Conservation (phyloP, 2,113 vertebrate genomes). For the Circaetus gallicus region DNA sequence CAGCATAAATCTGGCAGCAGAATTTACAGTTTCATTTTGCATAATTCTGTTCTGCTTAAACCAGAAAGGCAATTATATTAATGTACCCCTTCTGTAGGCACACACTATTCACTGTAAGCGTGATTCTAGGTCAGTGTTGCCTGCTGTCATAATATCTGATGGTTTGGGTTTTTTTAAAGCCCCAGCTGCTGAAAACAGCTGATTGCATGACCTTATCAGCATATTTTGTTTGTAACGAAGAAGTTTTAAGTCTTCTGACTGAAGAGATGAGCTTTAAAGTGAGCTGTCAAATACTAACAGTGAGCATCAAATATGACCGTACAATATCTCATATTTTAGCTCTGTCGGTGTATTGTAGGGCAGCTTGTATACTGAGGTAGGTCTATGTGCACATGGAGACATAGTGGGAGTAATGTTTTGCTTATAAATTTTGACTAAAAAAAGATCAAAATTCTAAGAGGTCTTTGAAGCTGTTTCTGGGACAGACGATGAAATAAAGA, state of each 20-base stretch:
- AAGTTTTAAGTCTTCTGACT: neutral
- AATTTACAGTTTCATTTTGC: slow-evolving; percentile 11
- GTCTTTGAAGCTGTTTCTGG: neutral
- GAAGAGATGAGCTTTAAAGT: neutral
- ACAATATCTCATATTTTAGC: neutral
- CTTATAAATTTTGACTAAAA: neutral
- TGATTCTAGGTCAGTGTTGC: slow-evolving; percentile 7
- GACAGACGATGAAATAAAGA: neutral
- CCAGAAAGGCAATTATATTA: neutral
- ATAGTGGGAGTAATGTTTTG: neutral
- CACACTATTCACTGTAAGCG: neutral
- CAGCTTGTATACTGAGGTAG: neutral
- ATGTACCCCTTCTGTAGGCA: neutral
- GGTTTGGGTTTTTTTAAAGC: neutral
- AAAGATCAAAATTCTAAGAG: neutral
- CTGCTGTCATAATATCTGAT: neutral
- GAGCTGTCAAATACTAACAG: neutral
- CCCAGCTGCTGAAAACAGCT: neutral
- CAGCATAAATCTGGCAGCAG: neutral
- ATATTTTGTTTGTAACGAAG: neutral
- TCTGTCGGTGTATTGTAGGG: neutral
- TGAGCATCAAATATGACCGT: neutral
- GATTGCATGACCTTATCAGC: neutral
- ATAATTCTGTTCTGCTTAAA: neutral
- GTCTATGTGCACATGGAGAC: neutral